Percentiles rank a stretch among this genome's conserved stretches.
phyloP scores from a whole-genome alignment of 2,113 vertebrate species.

The Porphyrio hochstetteri region DNA sequence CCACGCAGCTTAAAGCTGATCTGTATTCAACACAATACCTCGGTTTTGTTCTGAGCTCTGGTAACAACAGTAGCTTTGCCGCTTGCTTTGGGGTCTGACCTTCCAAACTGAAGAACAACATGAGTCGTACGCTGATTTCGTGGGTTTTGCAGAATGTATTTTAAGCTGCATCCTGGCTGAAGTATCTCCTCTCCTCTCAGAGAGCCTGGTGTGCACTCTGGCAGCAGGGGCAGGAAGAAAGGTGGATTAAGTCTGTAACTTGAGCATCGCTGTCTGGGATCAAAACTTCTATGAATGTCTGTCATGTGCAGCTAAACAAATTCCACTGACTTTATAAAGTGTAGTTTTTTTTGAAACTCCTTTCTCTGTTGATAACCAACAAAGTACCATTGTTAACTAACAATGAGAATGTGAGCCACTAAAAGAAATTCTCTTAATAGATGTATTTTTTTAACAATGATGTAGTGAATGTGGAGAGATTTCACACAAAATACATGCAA shows the following conservation, averaged over 20 bases:
- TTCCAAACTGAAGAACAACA: not conserved
- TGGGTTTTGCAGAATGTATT: not conserved
- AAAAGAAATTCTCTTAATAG: not conserved
- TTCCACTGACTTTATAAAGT: not conserved
- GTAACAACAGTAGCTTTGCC: not conserved
- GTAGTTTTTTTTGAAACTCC: not conserved
- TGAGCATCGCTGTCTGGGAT: not conserved
- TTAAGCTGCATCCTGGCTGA: not conserved
- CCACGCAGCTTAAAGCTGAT: not conserved
- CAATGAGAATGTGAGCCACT: not conserved
- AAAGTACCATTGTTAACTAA: not conserved
- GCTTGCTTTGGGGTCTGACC: not conserved
- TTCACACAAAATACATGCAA: not conserved
- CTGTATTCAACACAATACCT: not conserved
- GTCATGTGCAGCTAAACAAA: not conserved
- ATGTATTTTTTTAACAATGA: not conserved
- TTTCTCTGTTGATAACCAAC: not conserved
- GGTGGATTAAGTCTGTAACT: not conserved
- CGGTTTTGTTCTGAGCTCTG: not conserved
- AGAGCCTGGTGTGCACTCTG: not conserved
- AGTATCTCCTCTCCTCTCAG: not conserved
- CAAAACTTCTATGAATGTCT: not conserved
- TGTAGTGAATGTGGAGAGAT: not conserved
- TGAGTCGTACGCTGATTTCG: not conserved
- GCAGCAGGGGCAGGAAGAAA: too few relatives aligned